Base-by-base conservation (phyloP, 1,140 invertebrate species). In the Cyclargus thomasi region DNA sequence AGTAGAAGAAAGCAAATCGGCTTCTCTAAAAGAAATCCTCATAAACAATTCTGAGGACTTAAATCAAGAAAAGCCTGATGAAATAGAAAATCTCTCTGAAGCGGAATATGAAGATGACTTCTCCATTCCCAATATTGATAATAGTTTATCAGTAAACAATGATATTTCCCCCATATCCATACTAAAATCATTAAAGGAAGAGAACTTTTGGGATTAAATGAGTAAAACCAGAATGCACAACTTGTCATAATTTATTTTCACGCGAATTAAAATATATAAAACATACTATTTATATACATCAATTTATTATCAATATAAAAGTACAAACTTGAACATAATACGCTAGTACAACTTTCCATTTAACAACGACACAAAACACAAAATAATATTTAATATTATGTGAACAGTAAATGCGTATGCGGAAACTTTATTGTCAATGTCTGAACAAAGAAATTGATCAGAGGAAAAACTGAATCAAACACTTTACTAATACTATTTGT, bases 211-310 rank as follows among this genome's bases (percentile, higher is more conserved):
- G 86, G 80, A 86, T 17, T 83, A 79, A 82, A 77, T 68, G 68
- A 64, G 14, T 53, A 77, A 84, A 80, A 78, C 67, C 82, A 83
- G 79, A 72, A 70, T 17, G 22, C 65, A 0, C 63, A 83, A 80
- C 77, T 78, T 80, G 74, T 87, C 80, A 82, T 83, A 82, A 85
- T 85, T 84, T 85, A 84, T 85, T 85, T 79, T 79, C 72, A 76
- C 70, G 70, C 78, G 73, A 85, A 81, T 78, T 77, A 76, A 77
- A 84, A 81, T 81, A 81, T 81, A 83, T 80, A 85, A 84, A 84
- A 83, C 75, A 80, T 81, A 81, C 59, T 78, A 70, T 70, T 76
- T 80, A 77, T 74, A 75, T 76, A 79, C 70, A 75, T 78, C 72
- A 67, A 76, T 70, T 71, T 75, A 68, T 70, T 78, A 77, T 77